Percentiles rank a stretch among this genome's conserved stretches.
phyloP scores from a whole-genome alignment of 2,888 invertebrate genomes.

The Heliconius erato region DNA sequence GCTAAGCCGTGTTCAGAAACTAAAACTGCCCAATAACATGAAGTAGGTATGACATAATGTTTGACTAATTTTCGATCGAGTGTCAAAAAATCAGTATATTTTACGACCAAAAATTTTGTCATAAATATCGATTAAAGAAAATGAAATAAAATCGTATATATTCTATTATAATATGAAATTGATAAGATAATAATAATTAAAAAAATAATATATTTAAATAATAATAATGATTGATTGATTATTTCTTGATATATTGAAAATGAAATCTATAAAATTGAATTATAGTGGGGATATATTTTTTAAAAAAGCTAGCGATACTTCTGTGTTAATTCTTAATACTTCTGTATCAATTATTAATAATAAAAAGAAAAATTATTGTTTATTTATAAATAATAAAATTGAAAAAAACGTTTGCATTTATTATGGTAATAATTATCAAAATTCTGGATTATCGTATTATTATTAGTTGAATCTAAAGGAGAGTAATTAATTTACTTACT shows the following conservation, averaged over 20 bases:
- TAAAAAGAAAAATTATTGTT: no score
- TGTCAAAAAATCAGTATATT: constrained; percentile 6
- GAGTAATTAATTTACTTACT: constrained; percentile 42
- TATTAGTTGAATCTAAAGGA: background rate
- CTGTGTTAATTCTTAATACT: no score
- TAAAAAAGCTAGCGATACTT: no score
- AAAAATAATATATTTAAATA: no score
- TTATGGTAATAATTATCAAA: background rate
- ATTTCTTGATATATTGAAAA: no score
- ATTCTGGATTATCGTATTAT: background rate
- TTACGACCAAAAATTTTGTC: background rate
- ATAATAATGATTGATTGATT: no score
- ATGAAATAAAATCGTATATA: no score
- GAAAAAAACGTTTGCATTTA: background rate
- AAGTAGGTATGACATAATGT: constrained; percentile 27
- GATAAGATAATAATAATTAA: background rate
- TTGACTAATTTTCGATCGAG: constrained; percentile 16
- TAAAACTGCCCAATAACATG: constrained; percentile 19
- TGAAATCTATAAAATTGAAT: no score
- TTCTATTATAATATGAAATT: background rate
- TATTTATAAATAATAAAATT: no score
- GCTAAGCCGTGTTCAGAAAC: constrained; percentile 4
- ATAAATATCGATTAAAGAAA: no score
- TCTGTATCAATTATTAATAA: no score
- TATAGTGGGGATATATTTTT: no score